A percentile compares a stretch with the other conserved stretches of the same genome.
Evolutionary conservation across 2,113 vertebrate genomes (phyloP).

Genomic region (Crotalus tigris): DNA sequence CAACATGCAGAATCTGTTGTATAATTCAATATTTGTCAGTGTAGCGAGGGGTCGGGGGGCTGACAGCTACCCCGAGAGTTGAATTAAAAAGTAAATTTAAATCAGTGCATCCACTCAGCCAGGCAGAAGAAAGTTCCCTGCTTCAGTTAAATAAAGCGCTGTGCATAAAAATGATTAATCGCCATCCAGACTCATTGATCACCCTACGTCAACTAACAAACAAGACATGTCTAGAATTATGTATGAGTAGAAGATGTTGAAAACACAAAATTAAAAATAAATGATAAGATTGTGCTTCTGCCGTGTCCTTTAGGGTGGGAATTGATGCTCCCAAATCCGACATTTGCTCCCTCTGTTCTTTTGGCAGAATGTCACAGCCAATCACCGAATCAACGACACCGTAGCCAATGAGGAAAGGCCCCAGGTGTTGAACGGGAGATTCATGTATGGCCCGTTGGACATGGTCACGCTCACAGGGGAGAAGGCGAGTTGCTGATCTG

Average conservation of each 20-base stretch:
- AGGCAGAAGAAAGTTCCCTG: background rate
- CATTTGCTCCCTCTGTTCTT: background rate
- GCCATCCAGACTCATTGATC: background rate
- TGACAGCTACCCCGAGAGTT: background rate
- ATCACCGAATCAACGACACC: constrained; percentile 90
- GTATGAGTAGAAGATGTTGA: background rate
- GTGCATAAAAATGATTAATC: background rate
- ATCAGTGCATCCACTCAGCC: background rate
- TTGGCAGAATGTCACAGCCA: constrained; percentile 90
- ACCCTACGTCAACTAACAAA: background rate
- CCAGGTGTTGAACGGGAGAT: constrained; percentile 86
- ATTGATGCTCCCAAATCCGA: background rate
- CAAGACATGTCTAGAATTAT: background rate
- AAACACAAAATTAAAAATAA: background rate
- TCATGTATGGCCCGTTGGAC: constrained; percentile 97
- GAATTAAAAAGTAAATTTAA: background rate
- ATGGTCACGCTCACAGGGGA: constrained; percentile 98
- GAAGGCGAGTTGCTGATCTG: constrained; percentile 74
- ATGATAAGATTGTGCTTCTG: background rate
- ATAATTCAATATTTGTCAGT: background rate
- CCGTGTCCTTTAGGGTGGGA: background rate
- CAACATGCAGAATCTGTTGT: background rate
- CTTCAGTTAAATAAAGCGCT: background rate
- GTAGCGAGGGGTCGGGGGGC: background rate
- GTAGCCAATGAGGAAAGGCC: constrained; percentile 88